These are phyloP conservation scores for Tribolium freemani DNA, from an alignment of 2,888 invertebrate genomes.

Conservation along the genomic window DNA sequence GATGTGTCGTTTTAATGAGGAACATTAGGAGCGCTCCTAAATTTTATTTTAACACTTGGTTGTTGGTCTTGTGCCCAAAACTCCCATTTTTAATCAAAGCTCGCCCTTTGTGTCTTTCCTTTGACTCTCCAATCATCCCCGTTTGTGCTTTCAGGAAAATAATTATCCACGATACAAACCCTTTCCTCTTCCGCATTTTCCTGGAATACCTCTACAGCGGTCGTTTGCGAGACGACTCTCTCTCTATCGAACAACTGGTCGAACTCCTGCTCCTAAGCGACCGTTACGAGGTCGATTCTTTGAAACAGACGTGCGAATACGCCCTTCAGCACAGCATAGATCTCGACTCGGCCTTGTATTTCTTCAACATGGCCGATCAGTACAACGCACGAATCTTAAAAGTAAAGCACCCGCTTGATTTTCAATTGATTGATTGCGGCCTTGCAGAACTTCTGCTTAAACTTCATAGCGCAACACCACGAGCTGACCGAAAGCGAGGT, in stretches of 20 bases:
- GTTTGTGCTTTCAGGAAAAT: conserved; percentile 71
- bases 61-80: too few relatives aligned
- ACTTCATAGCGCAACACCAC: conserved; percentile 71
- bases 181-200: conserved; percentile 74
- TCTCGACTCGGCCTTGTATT: conserved; percentile 75
- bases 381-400: conserved; percentile 73
- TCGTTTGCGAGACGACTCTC: conserved; percentile 68
- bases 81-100: neutral
- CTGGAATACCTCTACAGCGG: conserved; percentile 77
- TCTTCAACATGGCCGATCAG: conserved; percentile 77
- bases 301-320: conserved; percentile 76
- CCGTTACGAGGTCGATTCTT: conserved; percentile 74
- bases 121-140: neutral
- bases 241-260: conserved; percentile 72
- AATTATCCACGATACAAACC: conserved; percentile 76
- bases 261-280: conserved; percentile 77
- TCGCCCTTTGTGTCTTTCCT: neutral
- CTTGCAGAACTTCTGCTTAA: conserved; percentile 70
- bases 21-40: neutral
- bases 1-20: neutral
- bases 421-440: neutral
- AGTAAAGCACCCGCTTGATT: conserved; percentile 62
- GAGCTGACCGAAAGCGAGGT: conserved; percentile 71
- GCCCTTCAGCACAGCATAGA: conserved; percentile 74
- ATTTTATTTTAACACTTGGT: too few relatives aligned